phyloP scores from a whole-genome alignment of 2,113 vertebrate genomes.

The Lota lota region DNA sequence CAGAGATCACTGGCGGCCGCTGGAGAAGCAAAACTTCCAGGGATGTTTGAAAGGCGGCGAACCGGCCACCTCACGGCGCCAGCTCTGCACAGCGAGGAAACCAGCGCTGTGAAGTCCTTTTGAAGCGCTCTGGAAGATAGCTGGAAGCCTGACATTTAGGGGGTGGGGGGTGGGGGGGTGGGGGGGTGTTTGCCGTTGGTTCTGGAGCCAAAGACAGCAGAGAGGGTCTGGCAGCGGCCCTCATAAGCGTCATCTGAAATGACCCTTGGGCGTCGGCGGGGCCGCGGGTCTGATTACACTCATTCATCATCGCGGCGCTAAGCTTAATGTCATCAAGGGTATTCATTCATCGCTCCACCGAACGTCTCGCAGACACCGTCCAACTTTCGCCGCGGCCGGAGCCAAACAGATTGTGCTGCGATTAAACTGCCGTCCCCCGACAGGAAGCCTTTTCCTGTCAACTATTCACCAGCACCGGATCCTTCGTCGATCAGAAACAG shows the following conservation, averaged over 20 bases:
- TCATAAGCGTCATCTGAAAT: slow-evolving; percentile 16
- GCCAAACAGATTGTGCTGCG: background rate
- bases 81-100: too few relatives aligned
- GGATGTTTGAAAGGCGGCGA: background rate
- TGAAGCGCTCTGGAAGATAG: too few relatives aligned
- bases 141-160: slow-evolving; percentile 4
- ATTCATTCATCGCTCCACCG: slow-evolving; percentile 1
- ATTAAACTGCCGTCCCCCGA: background rate
- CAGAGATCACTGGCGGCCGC: background rate
- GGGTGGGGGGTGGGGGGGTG: background rate
- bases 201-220: background rate
- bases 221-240: slow-evolving; percentile 8
- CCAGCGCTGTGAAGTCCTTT: too few relatives aligned
- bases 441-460: background rate
- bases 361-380: too few relatives aligned
- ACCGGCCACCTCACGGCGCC: background rate
- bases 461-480: background rate
- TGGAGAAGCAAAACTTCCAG: background rate
- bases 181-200: background rate
- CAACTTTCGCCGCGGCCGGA: slow-evolving; percentile 5
- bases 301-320: slow-evolving; percentile 18
- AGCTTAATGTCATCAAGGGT: slow-evolving; percentile 29
- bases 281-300: slow-evolving; percentile 8
- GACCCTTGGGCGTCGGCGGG: slow-evolving; percentile 18
- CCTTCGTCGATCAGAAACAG: slow-evolving; percentile 1